These are phyloP conservation scores for Anolis sagrei DNA, from an alignment of 2,113 vertebrate genomes.

Conservation along the genomic window DNA sequence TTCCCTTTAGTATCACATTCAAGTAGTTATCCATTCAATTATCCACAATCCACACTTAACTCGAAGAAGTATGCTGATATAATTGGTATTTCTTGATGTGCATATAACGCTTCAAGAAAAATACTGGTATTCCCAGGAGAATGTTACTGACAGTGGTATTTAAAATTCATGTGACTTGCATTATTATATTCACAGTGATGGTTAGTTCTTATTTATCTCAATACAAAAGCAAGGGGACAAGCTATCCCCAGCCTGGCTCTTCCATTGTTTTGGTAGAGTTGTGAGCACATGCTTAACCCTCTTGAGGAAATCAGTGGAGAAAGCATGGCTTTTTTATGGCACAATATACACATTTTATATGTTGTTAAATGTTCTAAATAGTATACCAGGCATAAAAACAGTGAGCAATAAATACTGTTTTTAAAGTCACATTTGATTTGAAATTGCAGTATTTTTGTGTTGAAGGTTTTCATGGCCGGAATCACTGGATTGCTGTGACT, in stretches of 20 bases:
- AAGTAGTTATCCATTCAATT: background rate
- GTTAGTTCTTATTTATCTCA: background rate
- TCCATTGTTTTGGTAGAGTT: background rate
- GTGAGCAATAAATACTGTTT: background rate
- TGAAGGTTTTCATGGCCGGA: too few relatives aligned
- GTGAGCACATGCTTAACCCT: background rate
- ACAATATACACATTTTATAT: background rate
- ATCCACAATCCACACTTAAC: background rate
- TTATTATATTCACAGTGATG: background rate
- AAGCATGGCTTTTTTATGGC: background rate
- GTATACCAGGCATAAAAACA: background rate
- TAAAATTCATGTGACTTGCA: background rate
- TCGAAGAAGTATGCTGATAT: background rate
- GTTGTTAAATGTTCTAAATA: background rate
- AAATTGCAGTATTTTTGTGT: too few relatives aligned
- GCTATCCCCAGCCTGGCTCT: background rate
- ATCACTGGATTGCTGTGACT: too few relatives aligned
- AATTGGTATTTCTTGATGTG: background rate
- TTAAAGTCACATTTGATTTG: background rate
- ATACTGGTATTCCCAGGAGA: background rate
- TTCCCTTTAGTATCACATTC: constrained; percentile 8
- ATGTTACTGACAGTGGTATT: background rate
- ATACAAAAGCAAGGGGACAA: background rate
- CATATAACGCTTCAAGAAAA: background rate
- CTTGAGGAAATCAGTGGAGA: background rate